Base-by-base conservation (phyloP, 1,140 invertebrate genomes). In the Diachasma alloeum region DNA sequence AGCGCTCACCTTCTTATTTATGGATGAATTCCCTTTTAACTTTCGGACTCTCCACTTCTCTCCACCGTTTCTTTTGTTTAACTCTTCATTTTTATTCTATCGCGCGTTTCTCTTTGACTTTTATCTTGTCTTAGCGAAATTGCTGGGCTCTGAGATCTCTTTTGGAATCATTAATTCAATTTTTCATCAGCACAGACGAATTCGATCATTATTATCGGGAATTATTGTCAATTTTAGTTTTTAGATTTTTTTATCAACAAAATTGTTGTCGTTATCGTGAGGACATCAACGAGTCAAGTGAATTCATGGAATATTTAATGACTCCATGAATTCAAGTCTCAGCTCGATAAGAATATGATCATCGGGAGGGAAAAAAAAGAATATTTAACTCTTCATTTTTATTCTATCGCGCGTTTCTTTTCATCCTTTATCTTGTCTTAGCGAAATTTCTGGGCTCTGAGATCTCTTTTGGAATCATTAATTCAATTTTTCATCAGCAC, bases 21-120 rank as follows among this genome's bases (percentile, higher is more conserved):
- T 80, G 79, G 79, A 80, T 80, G 79, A 72, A 80, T 80, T 77
- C 74, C 44, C 81, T 85, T 85, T 85, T 82, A 85, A 84, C 83
- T 85, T 85, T 84, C 80, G 79, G 82, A 80, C 81, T 81, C 44
- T 56, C 31, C 31, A 42, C 77, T 69, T 15, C 2, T 74, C 31
- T 71, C 17, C 2, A 31, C 31, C 6, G 31, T 31, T 75, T 63
- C 19, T 73, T 79, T 68, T 71, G 36, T 39, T 68, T 39, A 24
- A 63, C 59, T 67, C 44, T 67, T 67, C 59, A 39, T 67, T 67
- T 75, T 75, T 56, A 72, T 48, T 72, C 22, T 53, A 13, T 63
- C 59, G 0, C 0, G 6, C 8, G 1, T 63, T 31, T 31, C 15
- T 24, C 11, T 63, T 26, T 26, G 6, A 3, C 31, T 31, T 31